These are phyloP conservation scores for Drosophila fungiperda DNA, from an alignment of 2,888 invertebrate genomes.

Conservation along the genomic window DNA sequence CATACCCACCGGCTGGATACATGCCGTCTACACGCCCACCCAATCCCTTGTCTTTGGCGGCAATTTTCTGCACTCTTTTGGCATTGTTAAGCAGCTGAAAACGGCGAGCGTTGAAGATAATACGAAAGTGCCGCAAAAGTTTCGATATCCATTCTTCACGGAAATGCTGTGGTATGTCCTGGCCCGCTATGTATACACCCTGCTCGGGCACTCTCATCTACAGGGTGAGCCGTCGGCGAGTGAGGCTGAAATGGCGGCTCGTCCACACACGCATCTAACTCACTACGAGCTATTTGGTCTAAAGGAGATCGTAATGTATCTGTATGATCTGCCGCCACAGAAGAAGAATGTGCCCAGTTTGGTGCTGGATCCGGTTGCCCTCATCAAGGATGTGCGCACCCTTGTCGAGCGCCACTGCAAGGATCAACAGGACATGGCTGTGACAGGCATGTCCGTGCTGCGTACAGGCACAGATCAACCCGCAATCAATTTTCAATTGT, in stretches of 20 bases:
- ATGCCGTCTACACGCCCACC: slow-evolving; percentile 98
- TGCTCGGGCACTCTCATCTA: slow-evolving; percentile 93
- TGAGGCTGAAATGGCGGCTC: slow-evolving; percentile 79
- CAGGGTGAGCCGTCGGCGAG: slow-evolving; percentile 84
- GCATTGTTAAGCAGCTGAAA: slow-evolving; percentile 97
- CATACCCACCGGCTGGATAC: slow-evolving; percentile 99
- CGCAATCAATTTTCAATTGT: slow-evolving; percentile 67
- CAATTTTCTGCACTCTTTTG: slow-evolving; percentile 98
- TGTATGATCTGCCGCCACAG: slow-evolving; percentile 94
- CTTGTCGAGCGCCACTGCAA: slow-evolving; percentile 95
- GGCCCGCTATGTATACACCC: slow-evolving; percentile 94
- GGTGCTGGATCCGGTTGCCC: slow-evolving; percentile 93
- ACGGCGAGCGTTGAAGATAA: slow-evolving; percentile 98
- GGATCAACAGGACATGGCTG: slow-evolving; percentile 92
- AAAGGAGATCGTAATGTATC: slow-evolving; percentile 95
- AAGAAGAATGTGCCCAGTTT: slow-evolving; percentile 97
- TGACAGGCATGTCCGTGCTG: slow-evolving; percentile 93
- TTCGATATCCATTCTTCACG: slow-evolving; percentile 98
- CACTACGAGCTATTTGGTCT: slow-evolving; percentile 92
- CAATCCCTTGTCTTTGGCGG: slow-evolving; percentile 99
- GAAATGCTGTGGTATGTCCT: slow-evolving; percentile 99
- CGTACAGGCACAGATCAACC: slow-evolving; percentile 80
- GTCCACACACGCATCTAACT: slow-evolving; percentile 90
- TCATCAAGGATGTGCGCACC: slow-evolving; percentile 95
- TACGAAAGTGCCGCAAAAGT: slow-evolving; percentile 98